Conservation (phyloP, 2,113 vertebrate species). For the Pan troglodytes region DNA sequence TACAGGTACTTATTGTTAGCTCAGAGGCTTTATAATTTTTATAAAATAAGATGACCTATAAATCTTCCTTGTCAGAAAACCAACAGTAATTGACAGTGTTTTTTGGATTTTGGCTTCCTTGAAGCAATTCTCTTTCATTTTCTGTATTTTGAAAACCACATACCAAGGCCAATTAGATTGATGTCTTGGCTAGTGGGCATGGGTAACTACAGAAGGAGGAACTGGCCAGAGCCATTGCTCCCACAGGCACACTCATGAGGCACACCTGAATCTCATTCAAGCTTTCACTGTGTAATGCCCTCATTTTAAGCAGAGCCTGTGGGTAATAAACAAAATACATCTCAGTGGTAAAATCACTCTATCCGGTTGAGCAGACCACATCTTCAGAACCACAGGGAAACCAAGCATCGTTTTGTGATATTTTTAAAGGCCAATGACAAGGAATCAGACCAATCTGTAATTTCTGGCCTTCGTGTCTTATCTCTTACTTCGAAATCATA, state of each 20-base stretch:
- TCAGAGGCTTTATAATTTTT: constrained; percentile 69
- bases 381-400: constrained; percentile 5
- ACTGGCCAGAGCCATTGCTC: background rate
- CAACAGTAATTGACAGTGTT: constrained; percentile 60
- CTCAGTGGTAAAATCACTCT: background rate
- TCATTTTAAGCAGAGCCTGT: constrained; percentile 46
- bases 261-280: background rate
- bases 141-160: constrained; percentile 52
- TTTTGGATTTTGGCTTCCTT: constrained; percentile 39
- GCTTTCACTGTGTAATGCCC: background rate
- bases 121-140: constrained; percentile 58
- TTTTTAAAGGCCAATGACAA: background rate
- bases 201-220: background rate
- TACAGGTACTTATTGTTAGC: constrained; percentile 46
- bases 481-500: constrained; percentile 23
- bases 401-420: background rate
- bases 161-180: constrained; percentile 41
- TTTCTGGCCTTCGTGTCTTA: background rate
- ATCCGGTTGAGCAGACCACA: background rate
- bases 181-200: background rate
- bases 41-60: constrained; percentile 65
- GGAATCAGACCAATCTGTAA: background rate
- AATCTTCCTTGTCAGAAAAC: constrained; percentile 66
- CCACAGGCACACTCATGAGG: background rate
- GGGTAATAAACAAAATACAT: constrained; percentile 12